phyloP scores from a whole-genome alignment of 92 coral and sea anemone species.

The Blastomussa wellsi region DNA sequence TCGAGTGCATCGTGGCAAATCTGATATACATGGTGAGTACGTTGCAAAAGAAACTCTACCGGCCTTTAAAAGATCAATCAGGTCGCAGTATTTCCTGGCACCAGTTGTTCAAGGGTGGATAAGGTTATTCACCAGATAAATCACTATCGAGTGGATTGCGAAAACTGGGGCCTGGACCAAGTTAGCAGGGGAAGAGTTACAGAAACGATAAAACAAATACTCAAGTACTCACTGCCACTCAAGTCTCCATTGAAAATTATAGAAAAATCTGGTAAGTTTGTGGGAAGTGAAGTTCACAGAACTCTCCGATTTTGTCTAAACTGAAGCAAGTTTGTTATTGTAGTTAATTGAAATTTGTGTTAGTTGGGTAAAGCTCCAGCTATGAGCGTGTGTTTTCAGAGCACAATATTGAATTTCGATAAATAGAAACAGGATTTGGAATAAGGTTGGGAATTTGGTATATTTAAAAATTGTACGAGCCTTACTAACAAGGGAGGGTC shows the following conservation, averaged over 20 bases:
- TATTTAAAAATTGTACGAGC: not conserved
- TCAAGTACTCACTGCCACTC: too few species aligned
- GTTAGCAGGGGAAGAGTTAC: too few species aligned
- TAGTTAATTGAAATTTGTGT: not conserved
- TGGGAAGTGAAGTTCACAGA: not conserved
- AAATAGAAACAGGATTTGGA: not conserved
- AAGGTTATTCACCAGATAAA: too few species aligned
- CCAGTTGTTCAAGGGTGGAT: too few species aligned
- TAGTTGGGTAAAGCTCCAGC: not conserved
- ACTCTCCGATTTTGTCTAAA: too few species aligned
- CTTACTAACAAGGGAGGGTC: not conserved
- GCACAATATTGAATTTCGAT: too few species aligned
- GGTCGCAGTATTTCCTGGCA: too few species aligned
- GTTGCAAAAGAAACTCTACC: too few species aligned
- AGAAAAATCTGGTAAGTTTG: not conserved
- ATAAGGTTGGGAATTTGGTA: not conserved
- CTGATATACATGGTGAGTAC: slow-evolving; percentile 88
- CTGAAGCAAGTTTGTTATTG: not conserved
- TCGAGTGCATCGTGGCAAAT: slow-evolving; percentile 95
- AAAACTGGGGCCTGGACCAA: too few species aligned
- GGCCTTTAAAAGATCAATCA: too few species aligned
- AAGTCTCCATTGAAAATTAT: not conserved
- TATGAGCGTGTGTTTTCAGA: not conserved
- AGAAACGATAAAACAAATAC: too few species aligned
- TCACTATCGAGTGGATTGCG: too few species aligned